phyloP scores from a whole-genome alignment of 2,888 invertebrate species.

The Nesidiocoris tenuis region DNA sequence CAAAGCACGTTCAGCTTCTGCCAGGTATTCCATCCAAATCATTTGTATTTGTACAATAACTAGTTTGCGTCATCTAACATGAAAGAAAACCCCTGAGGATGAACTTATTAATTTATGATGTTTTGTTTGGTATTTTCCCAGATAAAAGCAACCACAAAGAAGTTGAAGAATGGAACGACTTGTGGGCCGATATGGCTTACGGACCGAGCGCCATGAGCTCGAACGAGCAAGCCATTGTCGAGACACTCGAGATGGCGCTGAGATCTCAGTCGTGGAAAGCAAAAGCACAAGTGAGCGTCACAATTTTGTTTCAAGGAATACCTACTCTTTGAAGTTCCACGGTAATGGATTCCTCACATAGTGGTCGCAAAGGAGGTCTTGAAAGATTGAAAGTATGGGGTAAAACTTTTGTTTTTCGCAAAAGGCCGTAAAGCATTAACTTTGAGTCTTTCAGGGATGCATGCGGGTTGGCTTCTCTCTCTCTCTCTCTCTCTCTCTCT shows the following conservation, averaged over 20 bases:
- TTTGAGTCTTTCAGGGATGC: too few species aligned
- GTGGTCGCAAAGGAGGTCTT: too few species aligned
- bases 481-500: too few species aligned
- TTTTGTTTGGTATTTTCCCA: slow-evolving; percentile 3
- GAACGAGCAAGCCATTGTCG: slow-evolving; percentile 71
- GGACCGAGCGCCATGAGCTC: slow-evolving; percentile 73
- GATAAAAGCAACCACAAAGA: slow-evolving; percentile 45
- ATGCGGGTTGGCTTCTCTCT: too few species aligned
- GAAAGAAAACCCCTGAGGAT: too few species aligned
- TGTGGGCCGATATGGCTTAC: slow-evolving; percentile 87
- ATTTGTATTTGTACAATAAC: too few species aligned
- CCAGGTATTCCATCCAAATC: slow-evolving; percentile 51
- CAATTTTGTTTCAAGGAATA: slow-evolving; percentile 17
- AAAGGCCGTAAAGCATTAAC: too few species aligned
- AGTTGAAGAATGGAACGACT: slow-evolving; percentile 74
- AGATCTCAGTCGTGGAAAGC: slow-evolving; percentile 84
- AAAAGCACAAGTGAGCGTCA: slow-evolving; percentile 69
- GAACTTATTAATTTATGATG: neutral
- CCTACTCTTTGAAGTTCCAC: neutral
- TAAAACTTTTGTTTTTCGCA: too few species aligned
- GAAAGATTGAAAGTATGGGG: too few species aligned
- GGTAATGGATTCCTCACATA: too few species aligned
- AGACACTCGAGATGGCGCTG: slow-evolving; percentile 68
- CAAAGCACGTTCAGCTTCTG: slow-evolving; percentile 64
- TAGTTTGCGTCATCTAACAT: too few species aligned